Evolutionary conservation across 2,888 invertebrate species (phyloP), one percentile per base, ranked within the genome.

Genomic region (Campaea margaritaria): DNA sequence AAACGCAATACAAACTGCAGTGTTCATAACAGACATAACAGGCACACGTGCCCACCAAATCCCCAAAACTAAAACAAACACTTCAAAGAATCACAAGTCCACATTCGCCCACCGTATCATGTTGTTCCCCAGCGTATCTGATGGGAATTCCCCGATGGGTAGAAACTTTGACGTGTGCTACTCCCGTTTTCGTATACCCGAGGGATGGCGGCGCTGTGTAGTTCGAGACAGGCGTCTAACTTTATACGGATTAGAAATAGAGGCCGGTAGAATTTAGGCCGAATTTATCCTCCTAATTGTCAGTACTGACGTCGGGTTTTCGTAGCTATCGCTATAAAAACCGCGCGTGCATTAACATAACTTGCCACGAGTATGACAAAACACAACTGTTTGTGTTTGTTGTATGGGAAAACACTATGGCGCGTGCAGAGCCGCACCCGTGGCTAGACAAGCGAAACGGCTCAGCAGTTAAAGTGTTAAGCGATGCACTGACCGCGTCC

Each of bases 111-210:
- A 41, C 60, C 60, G 60, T 61, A 61, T 61, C 55, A 51, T 46
- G 55, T 50, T 13, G 31, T 31, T 48, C 58, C 53, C 52, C 31
- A 16, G 48, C 43, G 52, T 49, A 50, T 55, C 55, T 55, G 55
- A 4, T 68, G 49, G 43, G 51, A 31, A 62, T 59, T 70, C 75
- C 76, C 77, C 0, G 42, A 3, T 68, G 75, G 59, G 50, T 44
- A 36, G 27, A 59, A 72, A 78, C 83, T 85, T 83, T 85, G 85
- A 86, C 82, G 84, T 85, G 81, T 80, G 76, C 67, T 75, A 67
- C 73, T 64, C 63, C 66, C 42, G 67, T 72, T 74, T 69, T 68
- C 59, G 76, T 73, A 69, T 68, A 74, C 81, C 75, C 81, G 53
- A 36, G 55, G 55, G 58, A 52, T 47, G 39, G 28, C n/a, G 31